These are phyloP conservation scores for Lamellibrachia satsuma DNA, from an alignment of 2,888 invertebrate species.

Conservation along the genomic window DNA sequence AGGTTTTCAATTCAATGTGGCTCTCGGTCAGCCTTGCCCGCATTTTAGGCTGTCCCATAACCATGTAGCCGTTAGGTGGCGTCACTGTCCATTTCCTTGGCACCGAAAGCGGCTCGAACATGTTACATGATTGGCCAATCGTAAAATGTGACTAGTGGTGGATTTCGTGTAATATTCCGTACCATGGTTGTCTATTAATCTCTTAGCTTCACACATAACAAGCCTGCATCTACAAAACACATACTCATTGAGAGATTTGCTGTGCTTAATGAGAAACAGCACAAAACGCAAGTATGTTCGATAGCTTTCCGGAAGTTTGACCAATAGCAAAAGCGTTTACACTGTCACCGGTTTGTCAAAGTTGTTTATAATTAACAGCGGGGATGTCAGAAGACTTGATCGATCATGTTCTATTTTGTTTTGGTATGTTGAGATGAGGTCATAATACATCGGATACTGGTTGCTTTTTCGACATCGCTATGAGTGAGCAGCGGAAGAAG, in stretches of 20 bases:
- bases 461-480: constrained; percentile 1
- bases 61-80: not conserved
- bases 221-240: not conserved
- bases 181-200: not conserved
- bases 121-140: not conserved
- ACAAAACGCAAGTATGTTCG: not conserved
- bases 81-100: not conserved
- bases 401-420: constrained; percentile 17
- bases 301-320: not conserved
- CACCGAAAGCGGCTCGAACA: not conserved
- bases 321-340: constrained; percentile 6
- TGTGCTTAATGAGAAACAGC: not conserved
- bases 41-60: too few relatives aligned
- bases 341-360: not conserved
- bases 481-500: constrained; percentile 17
- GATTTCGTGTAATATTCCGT: not conserved
- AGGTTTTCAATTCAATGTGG: too few relatives aligned
- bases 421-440: constrained; percentile 13
- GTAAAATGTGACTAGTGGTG: not conserved
- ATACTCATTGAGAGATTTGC: not conserved
- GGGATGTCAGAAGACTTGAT: not conserved
- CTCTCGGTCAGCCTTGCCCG: too few relatives aligned
- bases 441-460: constrained; percentile 10
- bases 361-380: not conserved
- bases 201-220: not conserved